Evolutionary conservation across 2,888 invertebrate species (phyloP).

Genomic region (Spicauda simplicius): DNA sequence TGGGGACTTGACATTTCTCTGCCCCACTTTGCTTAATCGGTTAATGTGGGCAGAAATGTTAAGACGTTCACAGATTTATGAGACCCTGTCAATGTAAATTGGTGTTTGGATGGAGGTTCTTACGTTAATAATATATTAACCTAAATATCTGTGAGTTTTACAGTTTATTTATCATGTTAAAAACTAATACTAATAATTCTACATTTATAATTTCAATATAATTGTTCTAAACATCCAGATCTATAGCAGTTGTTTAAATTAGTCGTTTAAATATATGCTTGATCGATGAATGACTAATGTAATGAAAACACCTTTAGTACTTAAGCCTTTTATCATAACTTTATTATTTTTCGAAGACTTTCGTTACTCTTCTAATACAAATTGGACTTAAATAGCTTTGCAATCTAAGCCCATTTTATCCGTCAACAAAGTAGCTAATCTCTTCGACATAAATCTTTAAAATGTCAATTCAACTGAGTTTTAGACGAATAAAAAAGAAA

Average conservation of each 20-base stretch:
- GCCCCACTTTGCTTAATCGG: slow-evolving; percentile 33
- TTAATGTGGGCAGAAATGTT: slow-evolving; percentile 5
- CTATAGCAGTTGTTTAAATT: no score
- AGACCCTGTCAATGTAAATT: neutral
- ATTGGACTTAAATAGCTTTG: slow-evolving; percentile 1
- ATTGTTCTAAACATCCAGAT: no score
- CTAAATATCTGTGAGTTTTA: neutral
- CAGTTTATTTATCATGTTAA: no score
- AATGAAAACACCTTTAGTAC: no score
- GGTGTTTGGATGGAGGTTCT: neutral
- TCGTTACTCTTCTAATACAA: neutral
- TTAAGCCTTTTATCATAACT: no score
- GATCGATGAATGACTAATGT: no score
- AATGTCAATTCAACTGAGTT: neutral
- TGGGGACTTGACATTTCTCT: slow-evolving; percentile 32
- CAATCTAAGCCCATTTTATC: neutral
- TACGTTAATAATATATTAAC: neutral
- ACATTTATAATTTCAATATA: no score
- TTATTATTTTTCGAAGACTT: neutral
- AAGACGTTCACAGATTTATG: neutral
- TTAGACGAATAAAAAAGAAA: slow-evolving; percentile 8
- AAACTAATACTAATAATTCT: no score
- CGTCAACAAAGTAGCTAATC: neutral
- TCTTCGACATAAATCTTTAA: slow-evolving; percentile 1
- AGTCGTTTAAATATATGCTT: no score